Evolutionary conservation across 2,888 invertebrate species (phyloP).

Genomic region (Lochmaea capreae): DNA sequence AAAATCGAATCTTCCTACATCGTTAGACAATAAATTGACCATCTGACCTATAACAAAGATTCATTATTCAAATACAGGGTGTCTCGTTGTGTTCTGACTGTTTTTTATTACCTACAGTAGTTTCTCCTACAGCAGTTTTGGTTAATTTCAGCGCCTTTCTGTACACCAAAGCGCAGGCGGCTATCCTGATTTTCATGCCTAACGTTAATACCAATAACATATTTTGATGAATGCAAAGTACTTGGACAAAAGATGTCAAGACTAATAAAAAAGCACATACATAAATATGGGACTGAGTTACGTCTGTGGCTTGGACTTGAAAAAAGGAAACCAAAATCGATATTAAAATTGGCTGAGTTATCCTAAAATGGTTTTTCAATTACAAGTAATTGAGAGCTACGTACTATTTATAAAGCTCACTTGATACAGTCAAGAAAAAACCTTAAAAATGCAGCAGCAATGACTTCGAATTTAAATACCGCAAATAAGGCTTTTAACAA

Average conservation of each 20-base stretch:
- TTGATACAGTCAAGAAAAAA: slow-evolving; percentile 40
- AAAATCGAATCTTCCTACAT: slow-evolving; percentile 84
- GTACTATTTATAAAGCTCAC: slow-evolving; percentile 15
- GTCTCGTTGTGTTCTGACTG: too few relatives aligned
- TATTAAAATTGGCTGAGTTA: slow-evolving; percentile 52
- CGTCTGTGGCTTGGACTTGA: slow-evolving; percentile 64
- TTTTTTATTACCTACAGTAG: slow-evolving; percentile 62
- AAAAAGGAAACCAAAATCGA: slow-evolving; percentile 71
- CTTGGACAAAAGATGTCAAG: slow-evolving; percentile 52
- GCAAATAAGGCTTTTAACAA: slow-evolving; percentile 53
- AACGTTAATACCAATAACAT: slow-evolving; percentile 85
- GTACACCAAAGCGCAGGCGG: slow-evolving; percentile 85
- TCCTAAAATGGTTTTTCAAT: slow-evolving; percentile 44
- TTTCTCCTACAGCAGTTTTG: slow-evolving; percentile 47
- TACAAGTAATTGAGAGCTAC: neutral
- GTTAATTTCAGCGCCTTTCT: slow-evolving; percentile 62
- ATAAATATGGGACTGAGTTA: slow-evolving; percentile 72
- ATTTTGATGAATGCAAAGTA: slow-evolving; percentile 78
- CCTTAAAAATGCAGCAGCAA: slow-evolving; percentile 43
- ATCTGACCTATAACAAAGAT: slow-evolving; percentile 62
- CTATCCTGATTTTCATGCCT: slow-evolving; percentile 87
- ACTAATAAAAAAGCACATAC: slow-evolving; percentile 81
- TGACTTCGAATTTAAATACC: slow-evolving; percentile 52
- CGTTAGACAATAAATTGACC: slow-evolving; percentile 52
- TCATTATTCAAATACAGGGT: too few relatives aligned